Conservation (phyloP, 2,113 vertebrate species). For the Sorex araneus region DNA sequence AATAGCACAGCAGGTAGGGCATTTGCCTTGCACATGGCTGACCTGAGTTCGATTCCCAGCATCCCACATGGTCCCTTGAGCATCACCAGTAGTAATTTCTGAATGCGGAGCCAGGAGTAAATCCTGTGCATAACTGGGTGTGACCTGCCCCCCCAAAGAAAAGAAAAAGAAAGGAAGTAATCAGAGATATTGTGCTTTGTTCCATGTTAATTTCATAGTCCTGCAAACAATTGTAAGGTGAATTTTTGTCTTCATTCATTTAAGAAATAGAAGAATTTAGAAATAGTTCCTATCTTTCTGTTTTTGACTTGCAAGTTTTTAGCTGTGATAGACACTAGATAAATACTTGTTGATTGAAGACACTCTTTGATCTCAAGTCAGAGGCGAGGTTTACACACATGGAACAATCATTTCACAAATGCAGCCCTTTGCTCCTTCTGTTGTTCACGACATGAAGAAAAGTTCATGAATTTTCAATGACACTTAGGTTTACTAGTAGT, state of each 20-base stretch:
- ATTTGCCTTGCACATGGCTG: too few relatives aligned
- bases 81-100: too few relatives aligned
- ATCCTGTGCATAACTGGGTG: too few relatives aligned
- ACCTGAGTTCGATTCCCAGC: too few relatives aligned
- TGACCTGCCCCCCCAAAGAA: too few relatives aligned
- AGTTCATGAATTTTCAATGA: constrained; percentile 59
- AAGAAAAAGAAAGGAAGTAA: not conserved
- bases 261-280: constrained; percentile 46
- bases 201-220: not conserved
- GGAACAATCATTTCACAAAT: constrained; percentile 23
- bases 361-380: constrained; percentile 60
- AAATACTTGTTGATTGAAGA: constrained; percentile 73
- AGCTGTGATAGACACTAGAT: constrained; percentile 59
- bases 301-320: constrained; percentile 38
- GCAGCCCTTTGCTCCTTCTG: not conserved
- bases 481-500: constrained; percentile 63
- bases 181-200: not conserved
- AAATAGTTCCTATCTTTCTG: constrained; percentile 58
- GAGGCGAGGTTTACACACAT: constrained; percentile 48
- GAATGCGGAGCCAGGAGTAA: too few relatives aligned
- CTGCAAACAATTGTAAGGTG: not conserved
- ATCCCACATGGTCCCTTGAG: too few relatives aligned
- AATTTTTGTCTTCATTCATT: constrained; percentile 34
- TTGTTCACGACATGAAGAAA: constrained; percentile 60
- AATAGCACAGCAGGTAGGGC: too few relatives aligned